phyloP scores from a whole-genome alignment of 2,113 vertebrate genomes.

The Cichladusa arquata region DNA sequence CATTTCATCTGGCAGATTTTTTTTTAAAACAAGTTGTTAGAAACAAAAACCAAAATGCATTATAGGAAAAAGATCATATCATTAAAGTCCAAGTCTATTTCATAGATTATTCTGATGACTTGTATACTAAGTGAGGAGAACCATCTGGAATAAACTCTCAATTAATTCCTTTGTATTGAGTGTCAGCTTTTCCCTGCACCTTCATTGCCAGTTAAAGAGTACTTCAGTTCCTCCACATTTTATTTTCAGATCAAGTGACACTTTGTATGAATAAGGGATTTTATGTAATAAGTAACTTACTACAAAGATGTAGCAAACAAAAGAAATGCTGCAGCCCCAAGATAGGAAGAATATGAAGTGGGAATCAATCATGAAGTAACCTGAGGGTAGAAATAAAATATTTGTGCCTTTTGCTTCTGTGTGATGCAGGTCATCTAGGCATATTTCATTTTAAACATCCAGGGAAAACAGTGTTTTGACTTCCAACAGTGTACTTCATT shows the following conservation, averaged over 20 bases:
- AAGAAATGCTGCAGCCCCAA: not conserved
- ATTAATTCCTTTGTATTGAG: constrained; percentile 76
- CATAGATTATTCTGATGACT: constrained; percentile 76
- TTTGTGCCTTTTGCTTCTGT: not conserved
- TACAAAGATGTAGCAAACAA: not conserved
- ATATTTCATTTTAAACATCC: not conserved
- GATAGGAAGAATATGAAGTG: not conserved
- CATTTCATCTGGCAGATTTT: constrained; percentile 67
- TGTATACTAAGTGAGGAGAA: constrained; percentile 76
- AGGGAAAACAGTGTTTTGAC: not conserved
- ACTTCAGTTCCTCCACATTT: not conserved
- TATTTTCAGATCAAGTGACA: not conserved
- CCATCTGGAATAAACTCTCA: constrained; percentile 81
- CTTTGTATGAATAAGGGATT: not conserved
- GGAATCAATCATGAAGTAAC: not conserved
- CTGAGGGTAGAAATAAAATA: not conserved
- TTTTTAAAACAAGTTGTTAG: constrained; percentile 49
- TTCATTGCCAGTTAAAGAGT: not conserved
- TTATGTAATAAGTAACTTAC: not conserved
- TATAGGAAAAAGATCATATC: constrained; percentile 65
- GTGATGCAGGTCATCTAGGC: not conserved
- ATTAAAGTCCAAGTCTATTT: constrained; percentile 70
- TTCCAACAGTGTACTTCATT: not conserved
- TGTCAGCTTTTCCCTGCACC: constrained; percentile 71
- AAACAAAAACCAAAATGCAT: constrained; percentile 73